Conservation (phyloP, 37 sponge, comb jelly and placozoan genomes). For the Hexactinellida sp. region DNA sequence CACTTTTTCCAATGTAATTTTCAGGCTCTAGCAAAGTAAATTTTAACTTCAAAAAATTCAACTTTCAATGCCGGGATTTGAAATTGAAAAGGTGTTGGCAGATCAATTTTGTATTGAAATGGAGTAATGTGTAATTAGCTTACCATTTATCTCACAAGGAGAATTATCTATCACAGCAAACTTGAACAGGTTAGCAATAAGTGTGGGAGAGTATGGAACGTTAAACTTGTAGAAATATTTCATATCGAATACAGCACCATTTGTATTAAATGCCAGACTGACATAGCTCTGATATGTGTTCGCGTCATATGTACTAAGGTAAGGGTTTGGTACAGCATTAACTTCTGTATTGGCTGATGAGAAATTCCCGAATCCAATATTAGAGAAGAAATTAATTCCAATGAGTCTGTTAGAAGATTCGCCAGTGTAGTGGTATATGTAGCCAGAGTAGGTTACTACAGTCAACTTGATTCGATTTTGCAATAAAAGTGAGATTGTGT, state of each 20-base stretch:
- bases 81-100: too few species aligned
- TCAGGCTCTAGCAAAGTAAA: too few species aligned
- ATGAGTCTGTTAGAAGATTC: background rate
- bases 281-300: background rate
- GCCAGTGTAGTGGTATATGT: background rate
- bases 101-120: too few species aligned
- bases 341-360: background rate
- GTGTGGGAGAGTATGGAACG: background rate
- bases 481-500: background rate
- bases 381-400: background rate
- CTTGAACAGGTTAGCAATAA: background rate
- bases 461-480: background rate
- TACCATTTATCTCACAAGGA: background rate
- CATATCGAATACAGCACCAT: background rate
- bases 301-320: background rate
- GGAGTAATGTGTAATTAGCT: too few species aligned
- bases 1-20: too few species aligned
- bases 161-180: background rate
- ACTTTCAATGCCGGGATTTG: too few species aligned
- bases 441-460: background rate
- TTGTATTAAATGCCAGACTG: background rate
- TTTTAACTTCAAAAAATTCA: too few species aligned
- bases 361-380: conserved; percentile 12
- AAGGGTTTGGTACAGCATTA: background rate
- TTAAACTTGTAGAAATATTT: background rate